These are phyloP conservation scores for Zaprionus nigranus DNA, from an alignment of 1,140 invertebrate species.

Conservation along the genomic window DNA sequence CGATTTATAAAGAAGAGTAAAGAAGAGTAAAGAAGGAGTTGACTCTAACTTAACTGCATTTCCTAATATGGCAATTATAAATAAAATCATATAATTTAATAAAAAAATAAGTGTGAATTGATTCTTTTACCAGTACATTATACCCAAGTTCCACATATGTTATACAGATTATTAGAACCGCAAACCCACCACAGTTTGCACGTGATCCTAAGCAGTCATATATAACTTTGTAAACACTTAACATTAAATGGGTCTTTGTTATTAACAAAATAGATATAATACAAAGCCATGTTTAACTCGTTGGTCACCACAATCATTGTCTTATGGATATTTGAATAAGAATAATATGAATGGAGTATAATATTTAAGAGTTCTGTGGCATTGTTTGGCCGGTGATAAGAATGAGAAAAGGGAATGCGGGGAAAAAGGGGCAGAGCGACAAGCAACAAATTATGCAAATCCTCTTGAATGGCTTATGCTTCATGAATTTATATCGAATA, in stretches of 20 bases:
- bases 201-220: too few relatives aligned
- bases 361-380: neutral
- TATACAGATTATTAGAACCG: too few relatives aligned
- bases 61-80: too few relatives aligned
- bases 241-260: neutral
- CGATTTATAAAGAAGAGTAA: too few relatives aligned
- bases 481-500: constrained; percentile 81
- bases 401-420: neutral
- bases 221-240: neutral
- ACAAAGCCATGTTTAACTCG: neutral
- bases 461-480: constrained; percentile 76
- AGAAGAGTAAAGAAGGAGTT: too few relatives aligned
- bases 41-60: too few relatives aligned
- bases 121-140: too few relatives aligned
- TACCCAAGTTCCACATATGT: too few relatives aligned
- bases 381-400: constrained; percentile 7
- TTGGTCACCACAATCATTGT: neutral
- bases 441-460: constrained; percentile 75
- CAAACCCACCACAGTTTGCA: too few relatives aligned
- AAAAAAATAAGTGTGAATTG: too few relatives aligned
- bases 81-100: too few relatives aligned
- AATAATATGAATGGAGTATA: constrained; percentile 15
- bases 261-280: neutral
- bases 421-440: neutral
- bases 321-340: too few relatives aligned